Evolutionary conservation across 1,140 invertebrate species (phyloP).

Genomic region (Tetragnatha versicolor): DNA sequence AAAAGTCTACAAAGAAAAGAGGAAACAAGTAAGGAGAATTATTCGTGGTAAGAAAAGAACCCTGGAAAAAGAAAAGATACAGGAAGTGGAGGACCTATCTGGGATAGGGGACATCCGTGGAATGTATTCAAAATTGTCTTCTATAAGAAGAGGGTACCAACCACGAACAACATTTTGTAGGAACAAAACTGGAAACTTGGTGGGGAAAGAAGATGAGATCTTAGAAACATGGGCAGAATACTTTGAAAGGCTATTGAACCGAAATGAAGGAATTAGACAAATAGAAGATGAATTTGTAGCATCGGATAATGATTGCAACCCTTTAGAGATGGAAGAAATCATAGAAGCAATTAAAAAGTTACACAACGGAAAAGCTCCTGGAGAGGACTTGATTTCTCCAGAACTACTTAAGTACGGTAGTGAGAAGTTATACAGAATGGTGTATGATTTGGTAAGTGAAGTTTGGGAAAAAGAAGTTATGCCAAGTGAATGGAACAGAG

Average conservation of each 20-base stretch:
- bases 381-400: constrained; percentile 8
- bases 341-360: too few relatives aligned
- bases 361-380: background rate
- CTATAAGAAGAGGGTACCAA: constrained; percentile 12
- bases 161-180: background rate
- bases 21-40: background rate
- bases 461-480: constrained; percentile 14
- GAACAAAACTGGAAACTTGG: background rate
- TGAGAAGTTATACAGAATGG: constrained; percentile 3
- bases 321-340: background rate
- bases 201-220: background rate
- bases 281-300: too few relatives aligned
- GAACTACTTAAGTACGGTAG: constrained; percentile 9
- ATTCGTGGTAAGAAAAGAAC: background rate
- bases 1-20: constrained; percentile 2
- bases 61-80: background rate
- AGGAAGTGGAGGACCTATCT: constrained; percentile 17
- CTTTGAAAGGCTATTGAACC: constrained; percentile 22
- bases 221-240: constrained; percentile 2
- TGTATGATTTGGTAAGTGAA: too few relatives aligned
- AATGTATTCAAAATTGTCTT: constrained; percentile 4
- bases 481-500: constrained; percentile 4
- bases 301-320: background rate
- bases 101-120: background rate
- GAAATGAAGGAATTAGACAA: background rate